Evolutionary conservation across 2,888 invertebrate species (phyloP).

Genomic region (Scaptomyza polygonia): DNA sequence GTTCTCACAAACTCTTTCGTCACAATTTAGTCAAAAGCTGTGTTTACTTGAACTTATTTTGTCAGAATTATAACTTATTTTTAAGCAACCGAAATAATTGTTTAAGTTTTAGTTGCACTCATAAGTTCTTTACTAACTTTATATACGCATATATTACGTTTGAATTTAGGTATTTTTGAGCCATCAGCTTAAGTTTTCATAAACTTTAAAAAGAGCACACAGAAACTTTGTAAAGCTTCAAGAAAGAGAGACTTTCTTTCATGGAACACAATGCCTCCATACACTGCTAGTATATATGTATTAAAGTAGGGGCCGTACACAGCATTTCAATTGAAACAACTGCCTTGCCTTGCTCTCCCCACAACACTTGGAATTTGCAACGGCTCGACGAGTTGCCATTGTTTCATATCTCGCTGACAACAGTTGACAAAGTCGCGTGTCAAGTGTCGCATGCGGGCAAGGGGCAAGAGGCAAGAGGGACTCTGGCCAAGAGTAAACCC

Average conservation of each 20-base stretch:
- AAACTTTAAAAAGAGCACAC: neutral
- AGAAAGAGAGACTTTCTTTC: constrained; percentile 5
- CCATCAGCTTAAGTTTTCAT: constrained; percentile 10
- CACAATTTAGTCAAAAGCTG: neutral
- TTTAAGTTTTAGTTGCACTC: neutral
- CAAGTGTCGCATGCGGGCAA: constrained; percentile 58
- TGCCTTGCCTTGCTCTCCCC: neutral
- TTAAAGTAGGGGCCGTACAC: neutral
- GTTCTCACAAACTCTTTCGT: constrained; percentile 45
- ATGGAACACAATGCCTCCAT: constrained; percentile 3
- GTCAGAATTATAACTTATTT: neutral
- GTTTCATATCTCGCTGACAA: constrained; percentile 29
- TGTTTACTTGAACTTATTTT: too few relatives aligned
- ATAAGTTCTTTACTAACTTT: neutral
- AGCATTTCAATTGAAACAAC: constrained; percentile 10
- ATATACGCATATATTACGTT: neutral
- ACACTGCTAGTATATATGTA: neutral
- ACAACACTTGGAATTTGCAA: constrained; percentile 6
- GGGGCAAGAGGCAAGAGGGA: neutral
- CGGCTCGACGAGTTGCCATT: constrained; percentile 17
- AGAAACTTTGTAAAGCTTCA: constrained; percentile 5
- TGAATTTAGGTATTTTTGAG: neutral
- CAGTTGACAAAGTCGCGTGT: constrained; percentile 64
- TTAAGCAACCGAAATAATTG: neutral
- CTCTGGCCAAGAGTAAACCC: constrained; percentile 27